Evolutionary conservation across 2,797 vertebrate genomes (phyloP).

Genomic region (Enoplosus armatus): DNA sequence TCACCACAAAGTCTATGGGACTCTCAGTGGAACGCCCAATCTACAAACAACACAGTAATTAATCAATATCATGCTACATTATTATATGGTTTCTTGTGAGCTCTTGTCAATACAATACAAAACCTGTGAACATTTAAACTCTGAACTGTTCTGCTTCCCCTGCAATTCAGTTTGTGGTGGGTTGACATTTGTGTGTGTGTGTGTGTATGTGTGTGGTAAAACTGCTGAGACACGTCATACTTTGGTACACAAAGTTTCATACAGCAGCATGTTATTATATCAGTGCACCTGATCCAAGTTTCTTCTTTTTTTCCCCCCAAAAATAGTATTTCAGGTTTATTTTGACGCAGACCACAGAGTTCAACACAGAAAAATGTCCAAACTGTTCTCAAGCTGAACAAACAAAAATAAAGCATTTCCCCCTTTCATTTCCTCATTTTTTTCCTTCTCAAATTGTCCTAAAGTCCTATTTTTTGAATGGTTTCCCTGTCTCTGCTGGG

Average conservation of each 20-base stretch:
- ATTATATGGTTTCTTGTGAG: neutral
- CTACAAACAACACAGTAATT: slow-evolving; percentile 75
- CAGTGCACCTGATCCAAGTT: neutral
- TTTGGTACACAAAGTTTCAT: neutral
- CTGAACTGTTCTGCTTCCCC: slow-evolving; percentile 11
- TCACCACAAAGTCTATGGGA: slow-evolving; percentile 99
- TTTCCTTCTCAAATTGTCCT: slow-evolving; percentile 34
- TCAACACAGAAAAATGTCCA: slow-evolving; percentile 7
- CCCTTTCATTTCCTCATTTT: slow-evolving; percentile 65
- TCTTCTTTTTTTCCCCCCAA: neutral
- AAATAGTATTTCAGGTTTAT: slow-evolving; percentile 14
- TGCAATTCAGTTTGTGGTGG: neutral
- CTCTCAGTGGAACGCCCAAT: slow-evolving; percentile 98
- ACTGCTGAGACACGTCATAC: neutral
- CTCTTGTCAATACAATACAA: no score
- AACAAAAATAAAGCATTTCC: slow-evolving; percentile 47
- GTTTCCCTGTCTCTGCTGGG: slow-evolving; percentile 23
- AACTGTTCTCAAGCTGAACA: slow-evolving; percentile 37
- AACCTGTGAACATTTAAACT: slow-evolving; percentile 12
- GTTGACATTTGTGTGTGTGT: slow-evolving; percentile 13
- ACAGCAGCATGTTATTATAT: slow-evolving; percentile 1
- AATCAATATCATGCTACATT: slow-evolving; percentile 10
- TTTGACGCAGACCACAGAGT: slow-evolving; percentile 15
- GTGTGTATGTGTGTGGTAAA: neutral
- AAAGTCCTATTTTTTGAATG: slow-evolving; percentile 32